Evolutionary conservation across 2,888 invertebrate species (phyloP).

Genomic region (Pandemis corylana): DNA sequence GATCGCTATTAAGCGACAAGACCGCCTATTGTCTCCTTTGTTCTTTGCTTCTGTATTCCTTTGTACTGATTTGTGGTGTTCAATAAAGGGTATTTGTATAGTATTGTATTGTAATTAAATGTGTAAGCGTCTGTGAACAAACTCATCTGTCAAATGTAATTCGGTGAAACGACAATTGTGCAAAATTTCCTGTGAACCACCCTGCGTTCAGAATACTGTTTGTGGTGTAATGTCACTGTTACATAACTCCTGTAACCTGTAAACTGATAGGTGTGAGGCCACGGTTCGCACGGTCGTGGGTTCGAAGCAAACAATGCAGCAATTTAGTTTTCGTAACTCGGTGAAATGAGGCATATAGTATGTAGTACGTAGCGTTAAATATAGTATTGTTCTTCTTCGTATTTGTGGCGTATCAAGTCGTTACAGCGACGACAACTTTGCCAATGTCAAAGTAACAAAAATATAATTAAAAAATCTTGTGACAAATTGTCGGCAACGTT

Average conservation of each 20-base stretch:
- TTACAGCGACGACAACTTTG: too few species aligned
- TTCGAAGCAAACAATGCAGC: conserved; percentile 35
- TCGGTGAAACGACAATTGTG: neutral
- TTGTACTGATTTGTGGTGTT: too few species aligned
- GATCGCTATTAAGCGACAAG: too few species aligned
- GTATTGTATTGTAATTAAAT: too few species aligned
- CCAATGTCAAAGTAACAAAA: too few species aligned
- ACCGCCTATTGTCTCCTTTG: too few species aligned
- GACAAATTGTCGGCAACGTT: too few species aligned
- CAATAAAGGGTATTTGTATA: too few species aligned
- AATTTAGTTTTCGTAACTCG: conserved; percentile 38
- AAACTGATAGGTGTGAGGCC: conserved; percentile 6
- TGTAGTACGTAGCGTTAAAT: conserved; percentile 22
- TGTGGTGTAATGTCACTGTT: conserved; percentile 2
- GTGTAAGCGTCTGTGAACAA: neutral
- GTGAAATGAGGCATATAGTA: conserved; percentile 30
- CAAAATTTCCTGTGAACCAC: neutral
- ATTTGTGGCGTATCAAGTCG: too few species aligned
- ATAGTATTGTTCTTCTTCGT: neutral
- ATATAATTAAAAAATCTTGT: too few species aligned
- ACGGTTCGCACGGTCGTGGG: conserved; percentile 38
- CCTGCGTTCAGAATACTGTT: neutral
- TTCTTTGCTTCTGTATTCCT: too few species aligned
- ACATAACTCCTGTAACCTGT: conserved; percentile 10
- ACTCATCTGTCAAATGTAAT: neutral